phyloP scores from a whole-genome alignment of 2,888 invertebrate genomes.

The Catocala sponsa region DNA sequence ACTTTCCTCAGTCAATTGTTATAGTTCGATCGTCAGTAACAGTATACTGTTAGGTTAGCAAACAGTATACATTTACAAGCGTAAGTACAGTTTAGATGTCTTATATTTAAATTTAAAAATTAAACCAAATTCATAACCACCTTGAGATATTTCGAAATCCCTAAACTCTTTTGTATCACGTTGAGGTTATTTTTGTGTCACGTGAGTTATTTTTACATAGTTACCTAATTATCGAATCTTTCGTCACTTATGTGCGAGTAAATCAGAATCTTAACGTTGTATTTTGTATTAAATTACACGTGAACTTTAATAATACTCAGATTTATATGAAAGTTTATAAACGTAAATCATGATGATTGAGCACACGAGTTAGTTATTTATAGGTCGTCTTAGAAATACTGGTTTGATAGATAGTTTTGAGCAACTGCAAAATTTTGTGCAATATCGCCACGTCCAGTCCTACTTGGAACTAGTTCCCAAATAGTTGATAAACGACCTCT shows the following conservation, averaged over 20 bases:
- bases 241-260: conserved; percentile 1
- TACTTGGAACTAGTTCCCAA: neutral
- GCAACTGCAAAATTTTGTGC: conserved; percentile 49
- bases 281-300: conserved; percentile 40
- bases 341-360: conserved; percentile 46
- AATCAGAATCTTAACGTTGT: conserved; percentile 28
- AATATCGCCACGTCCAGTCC: conserved; percentile 23
- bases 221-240: neutral
- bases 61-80: too few species aligned
- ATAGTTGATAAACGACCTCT: neutral
- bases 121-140: too few species aligned
- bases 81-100: too few species aligned
- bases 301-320: conserved; percentile 37
- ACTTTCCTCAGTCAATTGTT: too few species aligned
- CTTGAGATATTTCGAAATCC: too few species aligned
- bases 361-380: conserved; percentile 44
- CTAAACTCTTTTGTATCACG: too few species aligned
- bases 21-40: too few species aligned
- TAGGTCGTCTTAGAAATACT: conserved; percentile 33
- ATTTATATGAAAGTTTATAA: conserved; percentile 38
- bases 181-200: too few species aligned
- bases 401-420: conserved; percentile 42
- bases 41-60: too few species aligned
- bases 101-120: too few species aligned
- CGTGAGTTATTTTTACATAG: too few species aligned